phyloP scores from a whole-genome alignment of 2,888 invertebrate genomes.

The Orchesellides sinensis region DNA sequence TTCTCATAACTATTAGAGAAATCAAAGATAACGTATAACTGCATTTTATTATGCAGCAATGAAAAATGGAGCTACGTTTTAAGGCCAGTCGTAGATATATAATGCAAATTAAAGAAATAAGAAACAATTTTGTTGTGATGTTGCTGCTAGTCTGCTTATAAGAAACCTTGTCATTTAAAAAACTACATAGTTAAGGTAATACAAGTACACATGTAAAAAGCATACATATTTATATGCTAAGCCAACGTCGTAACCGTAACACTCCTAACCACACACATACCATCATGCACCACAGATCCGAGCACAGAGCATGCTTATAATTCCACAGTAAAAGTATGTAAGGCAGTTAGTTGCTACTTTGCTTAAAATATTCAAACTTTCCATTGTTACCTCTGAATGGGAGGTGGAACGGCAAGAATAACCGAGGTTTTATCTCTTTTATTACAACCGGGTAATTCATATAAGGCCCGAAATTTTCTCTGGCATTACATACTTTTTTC shows the following conservation, averaged over 20 bases:
- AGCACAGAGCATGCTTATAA: not conserved
- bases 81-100: no score
- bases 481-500: not conserved
- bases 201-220: no score
- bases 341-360: slow-evolving; percentile 25
- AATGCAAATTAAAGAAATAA: no score
- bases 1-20: not conserved
- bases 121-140: no score
- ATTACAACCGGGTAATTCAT: slow-evolving; percentile 60
- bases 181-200: no score
- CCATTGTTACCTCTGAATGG: slow-evolving; percentile 39
- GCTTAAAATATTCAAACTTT: slow-evolving; percentile 38
- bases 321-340: not conserved
- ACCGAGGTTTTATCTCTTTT: slow-evolving; percentile 60
- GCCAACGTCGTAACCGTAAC: no score
- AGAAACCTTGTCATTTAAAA: no score
- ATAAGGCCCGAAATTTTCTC: slow-evolving; percentile 4
- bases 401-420: slow-evolving; percentile 50
- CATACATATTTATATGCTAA: no score
- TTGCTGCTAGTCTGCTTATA: no score
- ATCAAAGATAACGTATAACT: not conserved
- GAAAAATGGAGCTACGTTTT: not conserved
- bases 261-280: not conserved
- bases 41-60: not conserved
- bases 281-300: not conserved